Conservation (phyloP, 2,113 vertebrate genomes). For the Origma solitaria region DNA sequence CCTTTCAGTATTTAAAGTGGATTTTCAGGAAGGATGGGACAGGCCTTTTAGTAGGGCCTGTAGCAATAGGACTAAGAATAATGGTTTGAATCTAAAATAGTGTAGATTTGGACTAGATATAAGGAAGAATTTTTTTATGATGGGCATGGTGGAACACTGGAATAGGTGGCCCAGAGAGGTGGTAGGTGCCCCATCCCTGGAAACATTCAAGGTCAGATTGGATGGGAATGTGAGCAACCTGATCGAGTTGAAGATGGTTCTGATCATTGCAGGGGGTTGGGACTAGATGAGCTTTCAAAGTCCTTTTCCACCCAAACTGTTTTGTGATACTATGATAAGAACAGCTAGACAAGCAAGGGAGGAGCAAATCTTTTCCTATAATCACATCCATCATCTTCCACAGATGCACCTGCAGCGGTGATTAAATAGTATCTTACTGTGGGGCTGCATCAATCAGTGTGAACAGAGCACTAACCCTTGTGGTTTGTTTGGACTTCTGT, state of each 20-base stretch:
- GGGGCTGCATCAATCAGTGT: neutral
- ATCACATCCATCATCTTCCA: neutral
- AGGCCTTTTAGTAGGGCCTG: neutral
- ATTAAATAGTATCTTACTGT: neutral
- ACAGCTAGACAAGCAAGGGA: neutral
- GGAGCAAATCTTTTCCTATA: neutral
- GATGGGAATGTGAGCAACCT: neutral
- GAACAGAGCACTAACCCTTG: neutral
- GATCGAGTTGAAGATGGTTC: neutral
- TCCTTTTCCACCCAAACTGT: neutral
- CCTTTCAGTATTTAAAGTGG: neutral
- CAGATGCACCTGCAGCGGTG: neutral
- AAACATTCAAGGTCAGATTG: neutral
- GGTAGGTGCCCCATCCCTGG: neutral
- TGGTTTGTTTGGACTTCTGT: neutral
- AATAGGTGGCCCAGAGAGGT: neutral
- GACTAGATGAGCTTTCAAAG: neutral
- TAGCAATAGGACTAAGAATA: neutral
- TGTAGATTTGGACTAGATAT: neutral
- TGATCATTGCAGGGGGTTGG: neutral
- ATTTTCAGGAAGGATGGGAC: neutral
- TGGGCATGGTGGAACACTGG: neutral
- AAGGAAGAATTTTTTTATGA: neutral
- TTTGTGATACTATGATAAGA: neutral
- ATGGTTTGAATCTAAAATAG: neutral